Base-by-base conservation (phyloP, 2,113 vertebrate genomes). In the Pogonocichla stellata region DNA sequence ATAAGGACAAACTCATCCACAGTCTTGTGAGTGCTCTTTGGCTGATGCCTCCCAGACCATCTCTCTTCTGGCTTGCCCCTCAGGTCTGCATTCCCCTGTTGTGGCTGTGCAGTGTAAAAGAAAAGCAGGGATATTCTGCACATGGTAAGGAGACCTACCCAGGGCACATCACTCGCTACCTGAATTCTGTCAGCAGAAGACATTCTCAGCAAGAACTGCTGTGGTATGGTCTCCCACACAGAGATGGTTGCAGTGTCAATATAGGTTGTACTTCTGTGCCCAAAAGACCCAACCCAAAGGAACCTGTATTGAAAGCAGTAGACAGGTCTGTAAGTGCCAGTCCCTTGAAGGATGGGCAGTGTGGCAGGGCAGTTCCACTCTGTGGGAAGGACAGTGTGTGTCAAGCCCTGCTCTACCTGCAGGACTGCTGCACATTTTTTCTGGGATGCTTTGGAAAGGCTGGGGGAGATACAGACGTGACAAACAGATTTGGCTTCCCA, bases 221-320 rank as follows among this genome's bases (percentile, higher is more conserved):
- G 1, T 3, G 2, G 12, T 12, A 2, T 29, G 25, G 10, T 60
- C 33, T 83, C 45, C 54, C 60, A 19, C 1, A 0, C 43, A 40
- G 54, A 62, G 67, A 18, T 10, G 26, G 36, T 6, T 85, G 48
- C 25, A 25, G 3, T 3, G 1, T 26, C 62, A 7, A 0, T 75
- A 29, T 8, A 48, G 31, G 22, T 40, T 40, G 17, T 33, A 33
- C 22, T 48, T 73, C 64, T 60, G n/a, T 71, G 65, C 34, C 69
- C 43, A 64, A 83, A 80, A 70, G 82, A 93, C 45, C 16, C 42
- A 78, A 20, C 22, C n/a, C 69, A 22, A 48, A 72, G 48, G 28
- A 80, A 47, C 36, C 36, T 28, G 51, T 40, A 40, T 0, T 70
- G 60, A 25, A 45, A 61, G 38, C 19, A 47, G 38, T 0, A 48